A percentile compares a stretch with the other conserved stretches of the same genome.
These are phyloP conservation scores for Pseudomyrmex gracilis DNA, from an alignment of 1,140 invertebrate species.

Conservation along the genomic window DNA sequence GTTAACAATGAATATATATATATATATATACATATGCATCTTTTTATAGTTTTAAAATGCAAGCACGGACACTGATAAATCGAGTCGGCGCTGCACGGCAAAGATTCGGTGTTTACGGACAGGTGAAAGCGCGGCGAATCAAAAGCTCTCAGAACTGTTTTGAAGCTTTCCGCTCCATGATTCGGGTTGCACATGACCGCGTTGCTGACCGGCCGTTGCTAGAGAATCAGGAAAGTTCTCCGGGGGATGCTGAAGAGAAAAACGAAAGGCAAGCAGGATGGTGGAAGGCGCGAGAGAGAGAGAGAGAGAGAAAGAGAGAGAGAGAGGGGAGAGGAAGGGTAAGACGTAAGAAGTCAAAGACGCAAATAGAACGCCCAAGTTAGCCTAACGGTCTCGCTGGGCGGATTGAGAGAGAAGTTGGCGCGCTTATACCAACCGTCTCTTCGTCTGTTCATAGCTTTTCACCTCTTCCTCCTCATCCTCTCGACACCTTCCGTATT, in stretches of 20 bases:
- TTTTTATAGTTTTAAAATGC: no score
- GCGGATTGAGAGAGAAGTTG: constrained; percentile 76
- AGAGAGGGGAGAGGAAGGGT: constrained; percentile 62
- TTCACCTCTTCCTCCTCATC: constrained; percentile 62
- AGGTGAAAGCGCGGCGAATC: constrained; percentile 41
- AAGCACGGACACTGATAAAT: not conserved
- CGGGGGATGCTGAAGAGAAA: constrained; percentile 69
- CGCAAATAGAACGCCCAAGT: constrained; percentile 83
- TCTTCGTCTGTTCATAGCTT: constrained; percentile 66
- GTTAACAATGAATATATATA: no score
- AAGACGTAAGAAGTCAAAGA: constrained; percentile 82
- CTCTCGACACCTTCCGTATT: constrained; percentile 65
- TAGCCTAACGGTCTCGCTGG: constrained; percentile 84
- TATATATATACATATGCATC: no score
- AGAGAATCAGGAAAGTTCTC: constrained; percentile 61
- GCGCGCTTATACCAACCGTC: constrained; percentile 71
- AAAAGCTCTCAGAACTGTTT: constrained; percentile 59
- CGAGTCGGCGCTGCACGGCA: not conserved
- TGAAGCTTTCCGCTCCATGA: constrained; percentile 64
- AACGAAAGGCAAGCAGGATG: constrained; percentile 64
- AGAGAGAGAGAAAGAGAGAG: constrained; percentile 55
- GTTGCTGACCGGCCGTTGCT: constrained; percentile 78
- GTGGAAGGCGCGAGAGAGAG: no score
- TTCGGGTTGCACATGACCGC: constrained; percentile 76
- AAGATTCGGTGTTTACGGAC: not conserved